Percentiles rank a stretch among this genome's conserved stretches.
phyloP scores from a whole-genome alignment of 2,888 invertebrate species.

The Xiphydria camelus region DNA sequence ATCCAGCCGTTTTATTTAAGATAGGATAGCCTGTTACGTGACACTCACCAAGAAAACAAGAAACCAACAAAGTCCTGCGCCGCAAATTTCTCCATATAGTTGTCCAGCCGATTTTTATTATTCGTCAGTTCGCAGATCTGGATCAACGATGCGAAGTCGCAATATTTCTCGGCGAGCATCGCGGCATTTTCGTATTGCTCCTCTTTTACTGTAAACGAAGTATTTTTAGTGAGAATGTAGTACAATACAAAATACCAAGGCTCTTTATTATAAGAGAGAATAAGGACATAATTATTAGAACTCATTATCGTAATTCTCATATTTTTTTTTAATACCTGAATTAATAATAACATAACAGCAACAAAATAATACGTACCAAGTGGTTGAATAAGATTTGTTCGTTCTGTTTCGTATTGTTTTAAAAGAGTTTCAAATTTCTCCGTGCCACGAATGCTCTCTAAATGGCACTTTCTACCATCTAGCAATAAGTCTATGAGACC shows the following conservation, averaged over 20 bases:
- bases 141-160: conserved; percentile 81
- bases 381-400: conserved; percentile 69
- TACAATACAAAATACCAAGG: too few species aligned
- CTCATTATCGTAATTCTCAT: neutral
- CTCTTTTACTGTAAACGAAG: conserved; percentile 68
- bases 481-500: conserved; percentile 73
- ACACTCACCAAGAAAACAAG: conserved; percentile 44
- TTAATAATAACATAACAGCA: conserved; percentile 2
- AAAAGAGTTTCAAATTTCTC: conserved; percentile 64
- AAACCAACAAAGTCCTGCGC: conserved; percentile 58
- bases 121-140: conserved; percentile 77
- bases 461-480: conserved; percentile 71
- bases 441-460: conserved; percentile 67
- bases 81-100: conserved; percentile 72
- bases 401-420: conserved; percentile 70
- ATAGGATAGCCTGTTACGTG: too few species aligned
- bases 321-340: conserved; percentile 3
- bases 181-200: conserved; percentile 80
- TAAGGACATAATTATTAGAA: conserved; percentile 2
- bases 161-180: conserved; percentile 86
- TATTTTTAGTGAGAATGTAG: too few species aligned
- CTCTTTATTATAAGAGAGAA: too few species aligned
- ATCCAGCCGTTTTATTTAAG: too few species aligned
- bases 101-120: conserved; percentile 72
- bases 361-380: conserved; percentile 61